Conservation (phyloP, 2,888 invertebrate genomes). For the Xestoiulus laeticollis region DNA sequence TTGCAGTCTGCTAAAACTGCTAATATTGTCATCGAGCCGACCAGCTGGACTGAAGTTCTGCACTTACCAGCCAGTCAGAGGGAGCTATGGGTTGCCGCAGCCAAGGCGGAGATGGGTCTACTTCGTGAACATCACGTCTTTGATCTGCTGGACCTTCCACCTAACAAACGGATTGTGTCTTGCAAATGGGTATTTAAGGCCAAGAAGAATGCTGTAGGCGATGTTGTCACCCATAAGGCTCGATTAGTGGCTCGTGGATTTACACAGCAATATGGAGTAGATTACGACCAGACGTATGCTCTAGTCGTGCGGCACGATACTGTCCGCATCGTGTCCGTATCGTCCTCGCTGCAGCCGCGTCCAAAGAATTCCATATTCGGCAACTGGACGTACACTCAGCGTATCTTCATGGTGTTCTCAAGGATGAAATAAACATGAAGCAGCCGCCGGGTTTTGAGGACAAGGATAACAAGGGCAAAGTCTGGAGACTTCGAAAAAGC, state of each 20-base stretch:
- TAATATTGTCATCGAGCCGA: neutral
- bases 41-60: neutral
- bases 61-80: neutral
- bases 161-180: neutral
- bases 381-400: neutral
- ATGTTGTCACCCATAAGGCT: slow-evolving; percentile 53
- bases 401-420: neutral
- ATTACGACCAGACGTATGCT: slow-evolving; percentile 43
- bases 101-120: neutral
- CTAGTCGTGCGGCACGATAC: slow-evolving; percentile 27
- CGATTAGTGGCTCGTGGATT: slow-evolving; percentile 59
- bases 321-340: neutral
- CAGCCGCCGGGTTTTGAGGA: neutral
- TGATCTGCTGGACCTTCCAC: neutral
- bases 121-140: neutral
- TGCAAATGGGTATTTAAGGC: slow-evolving; percentile 59
- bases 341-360: neutral
- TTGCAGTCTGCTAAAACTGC: neutral
- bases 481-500: neutral
- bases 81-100: neutral
- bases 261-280: neutral
- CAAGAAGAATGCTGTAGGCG: slow-evolving; percentile 55
- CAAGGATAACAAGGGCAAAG: neutral
- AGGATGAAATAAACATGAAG: neutral
- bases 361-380: neutral